Evolutionary conservation across 2,888 invertebrate species (phyloP).

Genomic region (Ormyrus pomaceus): DNA sequence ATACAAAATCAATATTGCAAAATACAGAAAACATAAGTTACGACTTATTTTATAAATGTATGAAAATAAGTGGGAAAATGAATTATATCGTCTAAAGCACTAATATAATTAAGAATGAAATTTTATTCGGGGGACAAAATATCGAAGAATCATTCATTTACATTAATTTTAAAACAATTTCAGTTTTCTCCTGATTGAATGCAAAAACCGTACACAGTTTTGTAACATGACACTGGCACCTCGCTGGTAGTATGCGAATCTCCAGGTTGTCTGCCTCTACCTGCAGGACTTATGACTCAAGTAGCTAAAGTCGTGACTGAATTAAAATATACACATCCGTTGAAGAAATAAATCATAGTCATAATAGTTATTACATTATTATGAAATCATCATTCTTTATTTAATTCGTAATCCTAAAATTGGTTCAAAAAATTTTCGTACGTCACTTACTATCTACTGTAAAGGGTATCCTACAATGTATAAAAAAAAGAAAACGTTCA

Average conservation of each 20-base stretch:
- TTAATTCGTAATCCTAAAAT: slow-evolving; percentile 41
- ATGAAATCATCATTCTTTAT: slow-evolving; percentile 35
- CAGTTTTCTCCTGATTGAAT: slow-evolving; percentile 27
- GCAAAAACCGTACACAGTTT: slow-evolving; percentile 16
- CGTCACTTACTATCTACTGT: slow-evolving; percentile 60
- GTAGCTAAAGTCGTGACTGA: slow-evolving; percentile 47
- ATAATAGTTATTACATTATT: slow-evolving; percentile 33
- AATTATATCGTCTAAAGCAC: slow-evolving; percentile 2
- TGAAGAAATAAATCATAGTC: slow-evolving; percentile 40
- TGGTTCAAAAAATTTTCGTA: slow-evolving; percentile 45
- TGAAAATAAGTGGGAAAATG: slow-evolving; percentile 22
- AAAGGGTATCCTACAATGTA: slow-evolving; percentile 61
- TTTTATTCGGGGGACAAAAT: slow-evolving; percentile 5
- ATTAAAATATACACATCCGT: slow-evolving; percentile 47
- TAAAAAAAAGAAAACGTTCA: slow-evolving; percentile 49
- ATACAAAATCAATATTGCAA: slow-evolving; percentile 41
- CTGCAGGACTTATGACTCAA: slow-evolving; percentile 44
- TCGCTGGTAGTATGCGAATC: slow-evolving; percentile 17
- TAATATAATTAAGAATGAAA: slow-evolving; percentile 10
- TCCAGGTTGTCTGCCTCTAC: slow-evolving; percentile 33
- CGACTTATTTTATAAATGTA: slow-evolving; percentile 42
- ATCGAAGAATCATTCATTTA: slow-evolving; percentile 7
- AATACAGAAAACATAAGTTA: slow-evolving; percentile 48
- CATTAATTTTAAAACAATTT: slow-evolving; percentile 20
- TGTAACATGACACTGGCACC: slow-evolving; percentile 28